Percentiles rank a stretch among this genome's conserved stretches.
Conservation (phyloP, 2,113 vertebrate genomes). For the Corydoras sp. region DNA sequence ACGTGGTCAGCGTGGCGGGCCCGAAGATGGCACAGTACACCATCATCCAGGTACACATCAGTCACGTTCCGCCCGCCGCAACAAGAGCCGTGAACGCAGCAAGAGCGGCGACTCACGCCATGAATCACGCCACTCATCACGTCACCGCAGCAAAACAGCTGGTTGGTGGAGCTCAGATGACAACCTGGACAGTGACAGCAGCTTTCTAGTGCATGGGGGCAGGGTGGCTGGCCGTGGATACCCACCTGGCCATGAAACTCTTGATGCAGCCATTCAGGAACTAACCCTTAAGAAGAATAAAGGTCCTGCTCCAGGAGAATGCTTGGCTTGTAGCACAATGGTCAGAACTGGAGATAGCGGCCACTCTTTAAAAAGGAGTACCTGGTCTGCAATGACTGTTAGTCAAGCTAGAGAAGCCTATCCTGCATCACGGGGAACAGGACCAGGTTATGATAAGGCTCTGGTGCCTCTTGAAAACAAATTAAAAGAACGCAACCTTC, state of each 20-base stretch:
- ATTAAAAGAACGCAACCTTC: constrained; percentile 87
- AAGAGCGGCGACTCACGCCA: constrained; percentile 87
- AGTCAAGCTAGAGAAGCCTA: constrained; percentile 94
- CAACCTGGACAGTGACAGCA: constrained; percentile 97
- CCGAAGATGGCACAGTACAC: constrained; percentile 64
- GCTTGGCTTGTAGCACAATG: constrained; percentile 88
- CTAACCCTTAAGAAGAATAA: constrained; percentile 92
- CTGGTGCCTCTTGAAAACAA: constrained; percentile 86
- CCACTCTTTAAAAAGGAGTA: constrained; percentile 90
- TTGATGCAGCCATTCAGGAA: constrained; percentile 93
- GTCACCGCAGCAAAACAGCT: constrained; percentile 83
- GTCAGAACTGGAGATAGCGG: constrained; percentile 73
- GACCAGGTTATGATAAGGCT: constrained; percentile 75
- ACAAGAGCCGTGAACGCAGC: constrained; percentile 84
- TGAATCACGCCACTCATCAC: constrained; percentile 68
- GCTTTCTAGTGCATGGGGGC: constrained; percentile 76
- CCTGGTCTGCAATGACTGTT: constrained; percentile 98
- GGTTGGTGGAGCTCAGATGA: constrained; percentile 99
- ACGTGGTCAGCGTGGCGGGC: constrained; percentile 72
- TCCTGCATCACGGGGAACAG: constrained; percentile 64
- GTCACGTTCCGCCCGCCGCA: constrained; percentile 76
- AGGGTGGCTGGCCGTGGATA: constrained; percentile 50
- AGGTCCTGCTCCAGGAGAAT: constrained; percentile 76
- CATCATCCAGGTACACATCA: constrained; percentile 71
- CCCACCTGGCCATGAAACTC: constrained; percentile 80